These are phyloP conservation scores for Chrysogorgia sp. DNA, from an alignment of 92 coral and sea anemone species.

Conservation along the genomic window DNA sequence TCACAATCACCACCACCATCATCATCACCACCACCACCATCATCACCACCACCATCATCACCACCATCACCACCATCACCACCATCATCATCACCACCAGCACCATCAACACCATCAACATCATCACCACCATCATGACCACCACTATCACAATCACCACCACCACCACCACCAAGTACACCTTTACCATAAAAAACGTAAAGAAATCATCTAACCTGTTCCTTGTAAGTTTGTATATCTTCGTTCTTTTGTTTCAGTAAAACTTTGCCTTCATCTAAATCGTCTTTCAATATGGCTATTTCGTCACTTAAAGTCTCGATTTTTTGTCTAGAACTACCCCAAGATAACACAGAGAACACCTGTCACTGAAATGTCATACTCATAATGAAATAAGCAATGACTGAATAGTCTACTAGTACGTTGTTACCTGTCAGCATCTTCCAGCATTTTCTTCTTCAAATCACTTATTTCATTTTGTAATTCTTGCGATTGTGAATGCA, in stretches of 20 bases:
- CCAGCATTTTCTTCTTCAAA: slow-evolving; percentile 13
- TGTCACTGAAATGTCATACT: background rate
- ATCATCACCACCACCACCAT: background rate
- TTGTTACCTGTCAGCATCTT: slow-evolving; percentile 20
- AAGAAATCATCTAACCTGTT: slow-evolving; percentile 56
- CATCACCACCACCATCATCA: no score
- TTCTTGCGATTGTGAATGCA: slow-evolving; percentile 30
- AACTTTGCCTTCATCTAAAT: slow-evolving; percentile 45
- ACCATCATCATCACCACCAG: background rate
- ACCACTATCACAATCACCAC: background rate
- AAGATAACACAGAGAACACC: background rate
- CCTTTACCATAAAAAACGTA: background rate
- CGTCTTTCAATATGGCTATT: slow-evolving; percentile 40
- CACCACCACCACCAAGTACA: background rate
- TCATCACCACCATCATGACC: background rate
- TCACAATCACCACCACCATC: no score
- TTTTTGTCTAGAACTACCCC: slow-evolving; percentile 51
- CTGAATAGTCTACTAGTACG: background rate
- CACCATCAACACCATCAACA: background rate
- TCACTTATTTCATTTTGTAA: slow-evolving; percentile 37
- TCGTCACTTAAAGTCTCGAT: slow-evolving; percentile 58
- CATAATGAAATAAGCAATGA: background rate
- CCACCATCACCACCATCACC: background rate
- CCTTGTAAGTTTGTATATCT: slow-evolving; percentile 65
- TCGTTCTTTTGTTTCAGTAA: slow-evolving; percentile 62